Evolutionary conservation across 2,888 invertebrate genomes (phyloP).

Genomic region (Pegoplata infirma): DNA sequence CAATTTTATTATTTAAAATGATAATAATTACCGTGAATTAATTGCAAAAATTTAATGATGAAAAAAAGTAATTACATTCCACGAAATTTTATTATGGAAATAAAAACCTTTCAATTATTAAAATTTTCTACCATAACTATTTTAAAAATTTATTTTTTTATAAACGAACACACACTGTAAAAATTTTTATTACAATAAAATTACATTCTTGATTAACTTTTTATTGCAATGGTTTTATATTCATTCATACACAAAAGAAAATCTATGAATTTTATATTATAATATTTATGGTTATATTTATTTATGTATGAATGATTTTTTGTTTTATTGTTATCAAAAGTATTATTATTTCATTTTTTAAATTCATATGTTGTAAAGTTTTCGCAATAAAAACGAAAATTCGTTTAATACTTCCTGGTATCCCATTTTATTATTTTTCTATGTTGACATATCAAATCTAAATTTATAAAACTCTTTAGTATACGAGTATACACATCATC

Average conservation of each 20-base stretch:
- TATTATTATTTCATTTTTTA: conserved; percentile 5
- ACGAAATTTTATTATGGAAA: no score
- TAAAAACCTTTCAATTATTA: no score
- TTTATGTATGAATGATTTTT: not conserved
- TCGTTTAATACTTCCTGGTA: not conserved
- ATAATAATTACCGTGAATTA: no score
- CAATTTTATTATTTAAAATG: no score
- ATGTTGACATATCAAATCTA: not conserved
- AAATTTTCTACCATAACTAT: no score
- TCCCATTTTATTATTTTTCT: not conserved
- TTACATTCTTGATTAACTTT: conserved; percentile 1
- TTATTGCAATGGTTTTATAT: no score
- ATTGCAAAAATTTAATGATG: no score
- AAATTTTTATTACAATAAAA: not conserved
- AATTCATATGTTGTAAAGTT: conserved; percentile 14
- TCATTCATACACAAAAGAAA: not conserved
- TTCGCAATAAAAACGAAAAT: conserved; percentile 9
- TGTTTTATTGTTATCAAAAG: conserved; percentile 13
- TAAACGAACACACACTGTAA: no score
- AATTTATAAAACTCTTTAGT: conserved; percentile 1
- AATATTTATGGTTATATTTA: not conserved
- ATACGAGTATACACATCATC: not conserved
- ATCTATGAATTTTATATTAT: conserved; percentile 19
- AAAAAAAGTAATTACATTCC: no score
- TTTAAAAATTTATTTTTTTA: no score